Evolutionary conservation across 2,888 invertebrate species (phyloP).

Genomic region (Cenopis cana): DNA sequence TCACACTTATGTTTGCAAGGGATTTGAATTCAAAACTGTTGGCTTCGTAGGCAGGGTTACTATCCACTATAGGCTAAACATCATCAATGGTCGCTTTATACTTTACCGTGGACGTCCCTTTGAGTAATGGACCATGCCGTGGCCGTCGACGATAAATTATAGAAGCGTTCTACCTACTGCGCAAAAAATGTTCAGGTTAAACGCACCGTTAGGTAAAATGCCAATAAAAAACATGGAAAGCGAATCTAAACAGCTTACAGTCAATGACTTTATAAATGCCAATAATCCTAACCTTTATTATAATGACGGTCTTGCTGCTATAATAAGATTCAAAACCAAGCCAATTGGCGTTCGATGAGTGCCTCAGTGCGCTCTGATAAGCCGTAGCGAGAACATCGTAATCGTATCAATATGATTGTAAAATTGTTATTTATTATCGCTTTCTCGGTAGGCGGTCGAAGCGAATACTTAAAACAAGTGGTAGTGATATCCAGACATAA

Average conservation of each 20-base stretch:
- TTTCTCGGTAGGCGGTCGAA: not conserved
- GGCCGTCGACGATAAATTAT: too few species aligned
- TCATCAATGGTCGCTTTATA: too few species aligned
- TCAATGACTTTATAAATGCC: not conserved
- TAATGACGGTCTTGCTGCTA: slow-evolving; percentile 1
- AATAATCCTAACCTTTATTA: too few species aligned
- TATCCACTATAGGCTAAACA: too few species aligned
- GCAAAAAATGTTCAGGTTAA: too few species aligned
- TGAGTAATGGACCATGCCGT: too few species aligned
- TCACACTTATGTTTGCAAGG: too few species aligned
- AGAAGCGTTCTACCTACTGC: too few species aligned
- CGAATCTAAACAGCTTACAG: not conserved
- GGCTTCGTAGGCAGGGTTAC: too few species aligned
- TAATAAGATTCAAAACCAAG: slow-evolving; percentile 10
- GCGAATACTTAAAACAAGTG: slow-evolving; percentile 26
- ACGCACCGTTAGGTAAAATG: not conserved
- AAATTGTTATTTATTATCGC: slow-evolving; percentile 8
- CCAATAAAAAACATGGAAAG: not conserved
- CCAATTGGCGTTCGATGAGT: not conserved
- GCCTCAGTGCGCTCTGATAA: slow-evolving; percentile 1
- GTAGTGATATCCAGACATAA: slow-evolving; percentile 23
- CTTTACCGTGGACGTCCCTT: too few species aligned
- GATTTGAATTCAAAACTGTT: too few species aligned
- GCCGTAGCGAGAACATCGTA: slow-evolving; percentile 3
- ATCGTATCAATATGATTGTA: not conserved